Conservation (phyloP, 2,113 vertebrate species). For the Orcinus orca region DNA sequence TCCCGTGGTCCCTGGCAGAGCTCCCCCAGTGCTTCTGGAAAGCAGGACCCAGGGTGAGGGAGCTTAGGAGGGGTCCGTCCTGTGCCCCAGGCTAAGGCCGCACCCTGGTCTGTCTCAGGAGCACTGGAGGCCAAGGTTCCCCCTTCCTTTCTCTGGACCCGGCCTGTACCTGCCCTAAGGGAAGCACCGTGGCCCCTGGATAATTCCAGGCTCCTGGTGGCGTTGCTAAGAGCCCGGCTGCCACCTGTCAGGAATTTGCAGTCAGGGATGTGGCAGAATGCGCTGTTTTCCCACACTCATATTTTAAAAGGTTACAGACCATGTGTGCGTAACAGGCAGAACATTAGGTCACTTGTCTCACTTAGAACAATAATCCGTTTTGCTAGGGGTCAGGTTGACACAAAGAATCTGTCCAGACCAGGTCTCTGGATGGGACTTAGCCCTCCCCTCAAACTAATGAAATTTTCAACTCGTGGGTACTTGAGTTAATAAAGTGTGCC, state of each 20-base stretch:
- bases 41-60: neutral
- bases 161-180: slow-evolving; percentile 55
- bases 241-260: slow-evolving; percentile 89
- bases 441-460: slow-evolving; percentile 91
- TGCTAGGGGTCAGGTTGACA: slow-evolving; percentile 90
- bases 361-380: slow-evolving; percentile 93
- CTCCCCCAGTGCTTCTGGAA: neutral
- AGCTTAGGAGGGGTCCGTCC: accelerated
- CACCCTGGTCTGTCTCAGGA: neutral
- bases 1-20: neutral
- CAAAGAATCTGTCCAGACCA: slow-evolving; percentile 88
- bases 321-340: slow-evolving; percentile 90
- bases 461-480: slow-evolving; percentile 90
- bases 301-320: slow-evolving; percentile 92
- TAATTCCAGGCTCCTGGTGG: slow-evolving; percentile 84
- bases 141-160: neutral
- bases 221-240: slow-evolving; percentile 91
- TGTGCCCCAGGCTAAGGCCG: accelerated
- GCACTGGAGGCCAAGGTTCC: neutral
- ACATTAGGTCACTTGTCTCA: slow-evolving; percentile 92
- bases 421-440: slow-evolving; percentile 88
- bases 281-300: slow-evolving; percentile 92
- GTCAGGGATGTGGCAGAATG: slow-evolving; percentile 83
- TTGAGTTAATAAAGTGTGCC: slow-evolving; percentile 93
- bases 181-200: slow-evolving; percentile 70